phyloP scores from a whole-genome alignment of 2,888 invertebrate genomes.

The Orthonychiurus folsomi region DNA sequence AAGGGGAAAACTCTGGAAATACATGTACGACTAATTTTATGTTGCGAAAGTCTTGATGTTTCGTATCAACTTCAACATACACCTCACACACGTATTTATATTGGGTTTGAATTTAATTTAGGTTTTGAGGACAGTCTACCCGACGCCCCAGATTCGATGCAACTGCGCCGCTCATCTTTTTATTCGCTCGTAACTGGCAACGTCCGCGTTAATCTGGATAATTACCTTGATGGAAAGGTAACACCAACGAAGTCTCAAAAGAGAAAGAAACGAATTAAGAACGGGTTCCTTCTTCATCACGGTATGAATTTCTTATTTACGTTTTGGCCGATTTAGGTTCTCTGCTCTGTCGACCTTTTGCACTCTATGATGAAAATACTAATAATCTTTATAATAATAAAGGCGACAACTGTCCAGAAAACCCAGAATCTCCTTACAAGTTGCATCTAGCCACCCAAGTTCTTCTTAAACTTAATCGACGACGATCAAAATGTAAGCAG shows the following conservation, averaged over 20 bases:
- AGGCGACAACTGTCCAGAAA: conserved; percentile 39
- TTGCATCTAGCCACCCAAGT: conserved; percentile 39
- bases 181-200: conserved; percentile 38
- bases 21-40: too few relatives aligned
- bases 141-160: conserved; percentile 34
- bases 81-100: too few relatives aligned
- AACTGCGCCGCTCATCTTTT: conserved; percentile 35
- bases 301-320: too few relatives aligned
- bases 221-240: conserved; percentile 37
- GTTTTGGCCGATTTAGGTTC: too few relatives aligned
- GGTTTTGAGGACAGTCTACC: conserved; percentile 33
- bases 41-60: too few relatives aligned
- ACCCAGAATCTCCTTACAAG: conserved; percentile 37
- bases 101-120: too few relatives aligned
- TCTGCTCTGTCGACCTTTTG: too few relatives aligned
- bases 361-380: too few relatives aligned
- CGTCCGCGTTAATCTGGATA: conserved; percentile 38
- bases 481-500: conserved; percentile 34
- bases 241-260: conserved; percentile 14
- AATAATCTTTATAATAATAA: too few relatives aligned
- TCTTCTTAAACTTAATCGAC: conserved; percentile 36
- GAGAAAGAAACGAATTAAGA: conserved; percentile 32
- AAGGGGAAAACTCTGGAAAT: too few relatives aligned
- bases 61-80: too few relatives aligned
- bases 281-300: conserved; percentile 37